Base-by-base conservation (phyloP, 2,797 vertebrate genomes). In the Halcyon smyrnensis region DNA sequence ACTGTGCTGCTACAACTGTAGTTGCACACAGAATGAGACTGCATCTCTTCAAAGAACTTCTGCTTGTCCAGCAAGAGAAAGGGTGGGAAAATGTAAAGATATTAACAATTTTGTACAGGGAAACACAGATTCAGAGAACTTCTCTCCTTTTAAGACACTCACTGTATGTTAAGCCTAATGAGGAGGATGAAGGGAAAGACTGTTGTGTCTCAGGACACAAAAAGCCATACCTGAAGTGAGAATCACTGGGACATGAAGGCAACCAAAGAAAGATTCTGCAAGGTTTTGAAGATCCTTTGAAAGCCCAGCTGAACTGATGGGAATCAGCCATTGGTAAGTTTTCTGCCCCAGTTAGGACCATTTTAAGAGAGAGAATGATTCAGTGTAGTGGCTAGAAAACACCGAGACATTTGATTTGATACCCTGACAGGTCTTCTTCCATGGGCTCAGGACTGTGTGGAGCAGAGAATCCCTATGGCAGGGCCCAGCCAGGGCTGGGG, bases 401-500 rank as follows among this genome's bases (percentile, higher is more conserved):
- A 56, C 32, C 4, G 0, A 54, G 30, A 17, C 8, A 2, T 24
- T 24, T 15, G 16, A 27, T 67, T 39, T 50, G 24, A 5, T 51
- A 19, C 15, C 10, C 18, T 27, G 27, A 2, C 24, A 71, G 41
- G 27, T 39, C 12, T 45, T 8, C 28, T 89, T 64, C 8, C 16
- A 0, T 12, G 10, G 32, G 19, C 59, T 82, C 39, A 8, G 15
- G 43, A 12, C 3, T 70, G 0, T 0, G 1, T 63, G 64, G 27
- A 73, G 32, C 65, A 60, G 57, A 59, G 73, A 41, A 53, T 57
- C 12, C n/a, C 16, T 11, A 0, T 27, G 77, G 36, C 48, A 20
- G 32, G 32, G 16, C 48, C n/a, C 36, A 37, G 21, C 54, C 59
- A 63, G 30, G 24, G 18, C 23, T 77, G 56, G 20, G 36, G 11